phyloP scores from a whole-genome alignment of 2,113 vertebrate species.

The Xenotilapia caudafasciata region DNA sequence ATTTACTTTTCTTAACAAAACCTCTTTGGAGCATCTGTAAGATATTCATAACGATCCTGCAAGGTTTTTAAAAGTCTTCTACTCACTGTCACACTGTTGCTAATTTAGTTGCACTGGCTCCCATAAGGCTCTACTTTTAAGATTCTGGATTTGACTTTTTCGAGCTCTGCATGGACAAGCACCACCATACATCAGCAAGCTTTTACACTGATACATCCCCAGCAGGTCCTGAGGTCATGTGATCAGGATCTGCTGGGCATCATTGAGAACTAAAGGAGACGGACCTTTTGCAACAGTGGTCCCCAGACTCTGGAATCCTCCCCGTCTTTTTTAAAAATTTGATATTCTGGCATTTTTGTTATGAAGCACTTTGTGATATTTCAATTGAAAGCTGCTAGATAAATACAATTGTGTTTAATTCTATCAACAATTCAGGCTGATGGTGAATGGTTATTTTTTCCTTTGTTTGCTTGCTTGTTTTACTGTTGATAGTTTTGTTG shows the following conservation, averaged over 20 bases:
- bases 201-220: background rate
- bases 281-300: background rate
- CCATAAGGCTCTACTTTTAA: background rate
- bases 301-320: background rate
- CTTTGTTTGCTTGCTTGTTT: background rate
- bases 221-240: background rate
- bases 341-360: background rate
- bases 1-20: background rate
- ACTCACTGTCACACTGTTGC: background rate
- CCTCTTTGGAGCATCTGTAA: background rate
- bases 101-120: background rate
- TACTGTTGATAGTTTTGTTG: background rate
- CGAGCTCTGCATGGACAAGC: background rate
- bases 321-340: background rate
- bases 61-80: background rate
- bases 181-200: background rate
- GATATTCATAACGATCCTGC: background rate
- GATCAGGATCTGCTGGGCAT: background rate
- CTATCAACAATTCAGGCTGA: background rate
- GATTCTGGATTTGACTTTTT: background rate
- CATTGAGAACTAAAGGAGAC: background rate
- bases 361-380: background rate
- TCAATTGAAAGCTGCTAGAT: fast-evolving
- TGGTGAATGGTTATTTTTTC: background rate
- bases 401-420: background rate